Evolutionary conservation across 1,140 invertebrate species (phyloP), one percentile per base, ranked within the genome.

Genomic region (Calliopsis andreniformis): DNA sequence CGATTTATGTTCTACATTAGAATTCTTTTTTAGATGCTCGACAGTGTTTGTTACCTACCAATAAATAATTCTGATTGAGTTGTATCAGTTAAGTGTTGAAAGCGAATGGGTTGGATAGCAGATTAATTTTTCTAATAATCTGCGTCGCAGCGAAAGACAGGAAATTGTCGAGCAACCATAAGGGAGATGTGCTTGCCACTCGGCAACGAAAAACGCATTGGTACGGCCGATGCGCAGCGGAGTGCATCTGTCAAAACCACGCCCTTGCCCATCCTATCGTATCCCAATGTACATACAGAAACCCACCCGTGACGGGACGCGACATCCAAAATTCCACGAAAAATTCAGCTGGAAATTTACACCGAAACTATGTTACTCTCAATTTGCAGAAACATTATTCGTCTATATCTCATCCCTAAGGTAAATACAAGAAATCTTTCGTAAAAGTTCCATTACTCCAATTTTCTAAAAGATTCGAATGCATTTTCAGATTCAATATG

Each of bases 181-280:
- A 42, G 14, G 23, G 4, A 69, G 0, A 51, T 10, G 16, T n/a
- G 16, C 23, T 59, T 32, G 20, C 30, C 25, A 39, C 43, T 67
- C 70, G 61, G 53, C 45, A 59, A 73, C 42, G 25, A 66, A 42
- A 58, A 35, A 62, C 28, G 28, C 62, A 76, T 80, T 59, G 69
- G 62, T 32, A 43, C 66, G 47, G 49, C 62, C 23, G 62, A 55
- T 75, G 79, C 71, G 62, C 67, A 71, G 55, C 76, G 59, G 64
- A 71, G 79, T 83, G 82, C 82, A 89, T 88, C 85, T 88, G 86
- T 89, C 88, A 90, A 89, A 89, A 90, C 89, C 89, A 90, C 89
- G 89, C 89, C 89, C 89, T 89, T 87, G 70, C 64, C 61, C 47
- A 71, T 80, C 61, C 62, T 78, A 58, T 51, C 45, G 49, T 39